Conservation (phyloP, 2,888 invertebrate genomes). For the Myathropa florea region DNA sequence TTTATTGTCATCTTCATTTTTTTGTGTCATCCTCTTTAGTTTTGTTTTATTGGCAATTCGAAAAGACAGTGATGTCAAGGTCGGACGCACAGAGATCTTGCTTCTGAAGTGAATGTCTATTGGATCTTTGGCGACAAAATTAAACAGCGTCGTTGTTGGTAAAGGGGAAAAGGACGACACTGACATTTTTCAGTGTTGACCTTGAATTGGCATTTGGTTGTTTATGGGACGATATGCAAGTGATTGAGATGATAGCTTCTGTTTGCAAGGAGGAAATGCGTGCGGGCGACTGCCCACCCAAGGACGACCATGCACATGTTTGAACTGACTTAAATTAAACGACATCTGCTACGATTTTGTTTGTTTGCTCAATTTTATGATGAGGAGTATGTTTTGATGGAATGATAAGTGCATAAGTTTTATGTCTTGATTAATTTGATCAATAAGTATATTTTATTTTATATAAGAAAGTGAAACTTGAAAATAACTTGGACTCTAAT, state of each 20-base stretch:
- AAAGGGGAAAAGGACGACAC: conserved; percentile 32
- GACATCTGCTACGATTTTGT: conserved; percentile 53
- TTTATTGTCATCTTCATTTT: conserved; percentile 53
- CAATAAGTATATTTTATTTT: no score
- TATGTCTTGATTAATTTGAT: no score
- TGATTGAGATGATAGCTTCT: conserved; percentile 56
- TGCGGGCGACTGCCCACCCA: conserved; percentile 8
- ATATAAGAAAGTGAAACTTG: no score
- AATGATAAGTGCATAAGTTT: no score
- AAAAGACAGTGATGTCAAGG: conserved; percentile 60
- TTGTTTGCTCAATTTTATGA: conserved; percentile 42
- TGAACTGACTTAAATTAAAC: conserved; percentile 20
- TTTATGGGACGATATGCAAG: conserved; percentile 43
- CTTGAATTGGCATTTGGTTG: conserved; percentile 51
- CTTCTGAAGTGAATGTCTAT: conserved; percentile 44
- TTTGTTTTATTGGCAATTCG: conserved; percentile 44
- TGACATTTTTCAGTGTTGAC: conserved; percentile 37
- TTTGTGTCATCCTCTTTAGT: conserved; percentile 1
- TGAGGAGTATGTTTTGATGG: background rate
- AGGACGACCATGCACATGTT: background rate
- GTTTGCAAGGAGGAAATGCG: conserved; percentile 16
- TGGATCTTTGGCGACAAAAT: conserved; percentile 17
- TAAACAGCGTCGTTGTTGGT: conserved; percentile 4
- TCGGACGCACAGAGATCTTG: conserved; percentile 15
- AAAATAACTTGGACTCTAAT: no score